Percentiles rank a stretch among this genome's conserved stretches.
Evolutionary conservation across 2,888 invertebrate genomes (phyloP).

Genomic region (Stenolophus ochropezus): DNA sequence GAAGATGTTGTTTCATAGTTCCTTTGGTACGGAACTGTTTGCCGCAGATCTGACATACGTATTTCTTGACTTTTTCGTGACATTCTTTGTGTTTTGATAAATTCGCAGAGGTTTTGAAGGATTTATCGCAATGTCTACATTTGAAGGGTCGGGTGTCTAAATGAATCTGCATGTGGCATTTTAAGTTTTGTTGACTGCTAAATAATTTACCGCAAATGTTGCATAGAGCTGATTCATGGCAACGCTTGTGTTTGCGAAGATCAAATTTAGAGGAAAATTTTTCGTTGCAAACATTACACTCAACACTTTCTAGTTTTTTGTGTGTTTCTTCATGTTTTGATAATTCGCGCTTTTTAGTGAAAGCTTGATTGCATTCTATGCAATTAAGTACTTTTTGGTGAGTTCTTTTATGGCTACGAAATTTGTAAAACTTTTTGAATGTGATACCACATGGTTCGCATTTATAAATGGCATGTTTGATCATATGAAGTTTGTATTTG

Average conservation of each 20-base stretch:
- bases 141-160: not conserved
- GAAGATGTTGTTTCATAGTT: not conserved
- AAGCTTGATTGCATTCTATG: not conserved
- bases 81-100: not conserved
- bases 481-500: slow-evolving; percentile 17
- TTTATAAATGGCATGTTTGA: slow-evolving; percentile 15
- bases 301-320: not conserved
- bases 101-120: not conserved
- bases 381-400: not conserved
- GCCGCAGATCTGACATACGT: slow-evolving; percentile 1
- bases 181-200: not conserved
- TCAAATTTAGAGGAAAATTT: not conserved
- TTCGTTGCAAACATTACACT: not conserved
- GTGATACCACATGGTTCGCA: slow-evolving; percentile 14
- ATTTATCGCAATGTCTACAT: not conserved
- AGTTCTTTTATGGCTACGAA: not conserved
- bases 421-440: slow-evolving; percentile 1
- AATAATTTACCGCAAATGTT: slow-evolving; percentile 33
- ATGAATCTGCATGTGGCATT: not conserved
- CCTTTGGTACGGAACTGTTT: not conserved
- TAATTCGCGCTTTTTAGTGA: not conserved
- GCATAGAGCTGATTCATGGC: not conserved
- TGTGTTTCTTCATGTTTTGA: not conserved
- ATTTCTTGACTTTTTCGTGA: not conserved
- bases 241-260: not conserved